Percentiles rank a stretch among this genome's conserved stretches.
These are phyloP conservation scores for Disparrhopalites patrizii DNA, from an alignment of 2,888 invertebrate genomes.

Conservation along the genomic window DNA sequence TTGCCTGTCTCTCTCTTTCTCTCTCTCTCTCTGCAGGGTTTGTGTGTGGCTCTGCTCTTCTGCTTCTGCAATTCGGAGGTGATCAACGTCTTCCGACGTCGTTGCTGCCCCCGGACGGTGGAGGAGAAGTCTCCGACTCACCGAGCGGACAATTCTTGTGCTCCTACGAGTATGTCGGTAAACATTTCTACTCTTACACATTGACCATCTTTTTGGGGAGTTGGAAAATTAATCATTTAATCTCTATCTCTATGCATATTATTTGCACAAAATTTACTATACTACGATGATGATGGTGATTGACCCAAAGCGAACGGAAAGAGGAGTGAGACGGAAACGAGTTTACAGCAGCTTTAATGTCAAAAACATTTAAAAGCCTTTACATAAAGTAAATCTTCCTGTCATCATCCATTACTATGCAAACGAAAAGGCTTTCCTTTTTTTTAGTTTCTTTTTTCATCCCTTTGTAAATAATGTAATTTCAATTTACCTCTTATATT, in stretches of 20 bases:
- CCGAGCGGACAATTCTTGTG: constrained; percentile 39
- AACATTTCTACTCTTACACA: constrained; percentile 13
- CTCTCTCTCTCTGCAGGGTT: constrained; percentile 34
- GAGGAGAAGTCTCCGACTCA: constrained; percentile 37
- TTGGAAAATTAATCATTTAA: background rate
- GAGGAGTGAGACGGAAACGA: background rate
- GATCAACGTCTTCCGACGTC: constrained; percentile 37
- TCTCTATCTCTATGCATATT: background rate
- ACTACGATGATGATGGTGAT: no score
- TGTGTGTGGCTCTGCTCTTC: constrained; percentile 45
- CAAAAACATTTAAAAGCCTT: background rate
- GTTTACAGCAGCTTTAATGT: background rate
- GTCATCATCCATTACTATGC: background rate
- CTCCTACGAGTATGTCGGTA: constrained; percentile 48
- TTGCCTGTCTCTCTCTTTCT: no score
- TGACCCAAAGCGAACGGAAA: background rate
- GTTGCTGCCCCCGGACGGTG: constrained; percentile 32
- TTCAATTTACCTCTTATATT: no score
- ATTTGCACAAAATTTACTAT: no score
- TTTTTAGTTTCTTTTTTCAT: background rate
- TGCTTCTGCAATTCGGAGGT: constrained; percentile 47
- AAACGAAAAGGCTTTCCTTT: background rate
- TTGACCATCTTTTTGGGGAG: constrained; percentile 1
- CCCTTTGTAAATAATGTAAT: background rate
- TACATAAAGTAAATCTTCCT: background rate